Base-by-base conservation (phyloP, 2,113 vertebrate genomes). In the Indicator indicator region DNA sequence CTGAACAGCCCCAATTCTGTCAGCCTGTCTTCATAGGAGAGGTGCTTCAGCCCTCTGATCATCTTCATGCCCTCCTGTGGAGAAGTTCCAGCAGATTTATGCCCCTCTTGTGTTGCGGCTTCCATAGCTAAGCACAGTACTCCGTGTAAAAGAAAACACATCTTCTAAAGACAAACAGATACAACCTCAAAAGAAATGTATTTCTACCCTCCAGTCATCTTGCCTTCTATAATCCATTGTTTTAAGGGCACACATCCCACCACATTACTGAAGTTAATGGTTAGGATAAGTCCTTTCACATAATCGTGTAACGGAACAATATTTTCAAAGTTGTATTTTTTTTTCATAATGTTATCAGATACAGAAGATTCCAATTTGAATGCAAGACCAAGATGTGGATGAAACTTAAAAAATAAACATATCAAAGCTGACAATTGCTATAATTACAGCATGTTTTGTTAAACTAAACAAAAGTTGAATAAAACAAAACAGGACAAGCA, bases 231-330 rank as follows among this genome's bases (percentile, higher is more conserved):
- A 89, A 84, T 27, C 36, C 11, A 42, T 79, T 92, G 24, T 30
- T 93, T 72, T 50, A 50, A 77, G 10, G 62, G 67, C 68, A 33
- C 32, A 44, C 1, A 1, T 64, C n/a, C 33, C 10, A 60, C 16
- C 19, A 81, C 36, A 46, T 64, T 64, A 74, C 48, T 59, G 50
- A 87, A 78, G 59, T 73, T 84, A 65, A 65, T 72, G 14, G 24
- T 58, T 86, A 62, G 26, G 23, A 5, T 70, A 68, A 91, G 33
- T 27, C 16, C 82, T 92, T 94, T 72, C 44, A 63, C 21, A 48
- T 55, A 11, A 50, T 11, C 0, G 0, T 42, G 28, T 28, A 92
- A 48, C 5, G 79, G 24, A 86, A 83, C 0, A 3, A 16, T 69
- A 79, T 72, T 84, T 78, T 83, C 24, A 71, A 84, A 81, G 32